Percentiles rank a stretch among this genome's conserved stretches.
These are phyloP conservation scores for Notocelia uddmanniana DNA, from an alignment of 2,888 invertebrate species.

Conservation along the genomic window DNA sequence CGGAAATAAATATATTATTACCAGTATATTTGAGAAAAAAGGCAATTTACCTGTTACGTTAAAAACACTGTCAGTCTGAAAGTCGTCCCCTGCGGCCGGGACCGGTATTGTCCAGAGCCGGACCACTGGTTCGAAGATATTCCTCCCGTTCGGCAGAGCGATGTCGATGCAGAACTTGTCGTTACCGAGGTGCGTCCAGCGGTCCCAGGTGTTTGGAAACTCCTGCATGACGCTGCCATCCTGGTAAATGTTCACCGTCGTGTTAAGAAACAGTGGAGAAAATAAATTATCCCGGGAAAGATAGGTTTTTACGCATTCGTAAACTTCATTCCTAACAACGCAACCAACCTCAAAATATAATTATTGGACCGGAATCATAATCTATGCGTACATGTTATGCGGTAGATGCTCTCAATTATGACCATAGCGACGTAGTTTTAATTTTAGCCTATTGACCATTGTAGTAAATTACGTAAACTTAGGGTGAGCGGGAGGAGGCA, in stretches of 20 bases:
- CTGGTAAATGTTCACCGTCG: constrained; percentile 17
- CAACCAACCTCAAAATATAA: too few species aligned
- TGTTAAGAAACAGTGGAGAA: neutral
- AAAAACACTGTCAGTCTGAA: neutral
- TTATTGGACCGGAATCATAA: too few species aligned
- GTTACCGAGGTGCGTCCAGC: constrained; percentile 40
- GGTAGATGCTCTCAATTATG: too few species aligned
- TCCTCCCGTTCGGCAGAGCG: constrained; percentile 14
- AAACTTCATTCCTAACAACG: too few species aligned
- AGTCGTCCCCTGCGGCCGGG: neutral
- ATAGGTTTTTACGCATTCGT: too few species aligned
- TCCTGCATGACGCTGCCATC: constrained; percentile 47
- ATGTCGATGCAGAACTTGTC: constrained; percentile 50
- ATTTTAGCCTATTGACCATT: too few species aligned
- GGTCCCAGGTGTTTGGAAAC: constrained; percentile 47
- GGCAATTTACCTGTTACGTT: constrained; percentile 11
- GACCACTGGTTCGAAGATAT: neutral
- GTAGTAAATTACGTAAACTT: too few species aligned
- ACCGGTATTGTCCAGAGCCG: constrained; percentile 19
- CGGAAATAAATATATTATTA: neutral
- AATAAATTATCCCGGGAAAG: too few species aligned
- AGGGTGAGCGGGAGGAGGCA: too few species aligned
- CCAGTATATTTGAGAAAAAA: neutral
- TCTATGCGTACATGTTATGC: too few species aligned
- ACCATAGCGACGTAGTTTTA: too few species aligned